phyloP scores from a whole-genome alignment of 2,888 invertebrate species.

The Campopleginae sp. region DNA sequence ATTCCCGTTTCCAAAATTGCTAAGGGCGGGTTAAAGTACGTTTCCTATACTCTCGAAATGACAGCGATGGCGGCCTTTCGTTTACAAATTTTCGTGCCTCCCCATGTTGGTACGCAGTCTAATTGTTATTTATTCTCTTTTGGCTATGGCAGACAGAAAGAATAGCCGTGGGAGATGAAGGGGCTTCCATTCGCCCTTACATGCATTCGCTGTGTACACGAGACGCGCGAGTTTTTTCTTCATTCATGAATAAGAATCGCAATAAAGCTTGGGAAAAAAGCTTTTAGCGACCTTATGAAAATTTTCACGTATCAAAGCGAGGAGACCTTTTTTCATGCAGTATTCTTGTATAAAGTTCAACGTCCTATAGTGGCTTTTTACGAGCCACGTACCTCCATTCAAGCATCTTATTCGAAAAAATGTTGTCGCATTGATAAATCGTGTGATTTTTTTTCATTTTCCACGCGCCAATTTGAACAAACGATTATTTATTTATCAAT shows the following conservation, averaged over 20 bases:
- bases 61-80: neutral
- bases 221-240: constrained; percentile 10
- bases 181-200: constrained; percentile 7
- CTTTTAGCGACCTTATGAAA: constrained; percentile 15
- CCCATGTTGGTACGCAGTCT: constrained; percentile 10
- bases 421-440: neutral
- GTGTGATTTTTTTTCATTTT: neutral
- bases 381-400: neutral
- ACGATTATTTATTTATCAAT: neutral
- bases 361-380: neutral
- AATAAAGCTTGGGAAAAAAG: constrained; percentile 35
- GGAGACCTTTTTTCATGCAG: constrained; percentile 14
- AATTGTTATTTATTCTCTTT: constrained; percentile 66
- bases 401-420: neutral
- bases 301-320: constrained; percentile 27
- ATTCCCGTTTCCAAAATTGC: constrained; percentile 53
- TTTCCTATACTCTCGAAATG: constrained; percentile 11
- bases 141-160: constrained; percentile 11
- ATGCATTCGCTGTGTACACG: constrained; percentile 14
- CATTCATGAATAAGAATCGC: constrained; percentile 25
- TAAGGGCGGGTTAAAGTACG: constrained; percentile 26
- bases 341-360: neutral
- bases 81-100: neutral
- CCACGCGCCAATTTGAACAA: neutral
- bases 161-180: constrained; percentile 2